These are phyloP conservation scores for Caerostris extrusa DNA, from an alignment of 1,140 invertebrate genomes.

Conservation along the genomic window DNA sequence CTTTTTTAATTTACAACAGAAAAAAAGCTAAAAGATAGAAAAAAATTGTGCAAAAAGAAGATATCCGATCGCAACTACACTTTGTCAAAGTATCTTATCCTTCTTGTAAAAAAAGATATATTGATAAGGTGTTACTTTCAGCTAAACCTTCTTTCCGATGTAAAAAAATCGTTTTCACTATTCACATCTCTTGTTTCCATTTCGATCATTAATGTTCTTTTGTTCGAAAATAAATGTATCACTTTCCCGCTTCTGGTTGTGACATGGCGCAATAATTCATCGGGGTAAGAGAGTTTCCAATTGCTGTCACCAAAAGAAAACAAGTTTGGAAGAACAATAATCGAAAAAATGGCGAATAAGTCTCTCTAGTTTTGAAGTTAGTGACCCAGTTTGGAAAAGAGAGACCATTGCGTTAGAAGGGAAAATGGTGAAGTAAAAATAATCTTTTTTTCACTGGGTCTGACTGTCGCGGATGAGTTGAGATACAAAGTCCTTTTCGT, in stretches of 20 bases:
- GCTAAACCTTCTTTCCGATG: neutral
- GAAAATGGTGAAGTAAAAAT: neutral
- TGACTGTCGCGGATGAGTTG: neutral
- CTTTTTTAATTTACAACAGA: too few species aligned
- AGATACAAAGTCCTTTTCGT: neutral
- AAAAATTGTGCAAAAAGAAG: neutral
- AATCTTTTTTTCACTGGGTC: neutral
- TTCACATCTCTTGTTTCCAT: neutral
- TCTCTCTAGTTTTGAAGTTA: neutral
- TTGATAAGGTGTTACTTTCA: neutral
- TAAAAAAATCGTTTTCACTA: neutral
- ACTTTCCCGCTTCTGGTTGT: neutral
- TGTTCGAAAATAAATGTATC: neutral
- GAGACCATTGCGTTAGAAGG: neutral
- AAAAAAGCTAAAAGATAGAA: too few species aligned
- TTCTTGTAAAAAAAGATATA: neutral
- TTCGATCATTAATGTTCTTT: neutral
- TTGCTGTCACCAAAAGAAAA: neutral
- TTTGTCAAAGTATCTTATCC: neutral
- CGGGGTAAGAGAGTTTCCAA: neutral
- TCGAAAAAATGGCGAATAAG: neutral
- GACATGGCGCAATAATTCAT: neutral
- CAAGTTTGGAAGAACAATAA: too few species aligned
- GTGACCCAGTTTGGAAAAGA: neutral
- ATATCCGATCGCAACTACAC: neutral